Conservation (phyloP, 2,797 vertebrate genomes). For the Alcedo atthis region DNA sequence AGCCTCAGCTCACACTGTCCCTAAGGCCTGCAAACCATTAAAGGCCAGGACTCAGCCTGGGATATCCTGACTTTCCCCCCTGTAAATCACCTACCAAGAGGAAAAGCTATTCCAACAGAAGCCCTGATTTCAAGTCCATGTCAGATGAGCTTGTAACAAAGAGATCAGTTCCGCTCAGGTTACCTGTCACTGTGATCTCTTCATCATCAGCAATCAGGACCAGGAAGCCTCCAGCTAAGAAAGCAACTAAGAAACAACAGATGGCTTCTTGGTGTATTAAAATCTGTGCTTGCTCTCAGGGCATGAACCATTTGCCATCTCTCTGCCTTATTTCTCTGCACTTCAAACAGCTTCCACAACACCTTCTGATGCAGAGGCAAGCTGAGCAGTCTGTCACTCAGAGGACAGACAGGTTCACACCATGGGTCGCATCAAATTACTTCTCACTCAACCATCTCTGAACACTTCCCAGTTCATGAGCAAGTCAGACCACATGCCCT, state of each 20-base stretch:
- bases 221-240: conserved; percentile 13
- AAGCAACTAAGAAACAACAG: conserved; percentile 13
- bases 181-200: neutral
- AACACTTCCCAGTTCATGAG: neutral
- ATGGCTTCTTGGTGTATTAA: neutral
- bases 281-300: neutral
- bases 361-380: neutral
- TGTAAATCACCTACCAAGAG: neutral
- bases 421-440: neutral
- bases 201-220: neutral
- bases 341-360: accelerated
- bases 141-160: neutral
- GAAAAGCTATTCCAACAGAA: neutral
- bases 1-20: neutral
- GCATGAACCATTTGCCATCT: neutral
- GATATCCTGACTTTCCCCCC: neutral
- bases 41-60: neutral
- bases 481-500: neutral
- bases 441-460: neutral
- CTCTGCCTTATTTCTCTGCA: neutral
- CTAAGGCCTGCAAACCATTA: neutral
- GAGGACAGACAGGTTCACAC: neutral
- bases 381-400: neutral
- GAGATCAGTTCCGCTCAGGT: neutral
- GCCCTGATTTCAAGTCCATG: neutral